phyloP scores from a whole-genome alignment of 2,113 vertebrate genomes.

The Panthera leo region DNA sequence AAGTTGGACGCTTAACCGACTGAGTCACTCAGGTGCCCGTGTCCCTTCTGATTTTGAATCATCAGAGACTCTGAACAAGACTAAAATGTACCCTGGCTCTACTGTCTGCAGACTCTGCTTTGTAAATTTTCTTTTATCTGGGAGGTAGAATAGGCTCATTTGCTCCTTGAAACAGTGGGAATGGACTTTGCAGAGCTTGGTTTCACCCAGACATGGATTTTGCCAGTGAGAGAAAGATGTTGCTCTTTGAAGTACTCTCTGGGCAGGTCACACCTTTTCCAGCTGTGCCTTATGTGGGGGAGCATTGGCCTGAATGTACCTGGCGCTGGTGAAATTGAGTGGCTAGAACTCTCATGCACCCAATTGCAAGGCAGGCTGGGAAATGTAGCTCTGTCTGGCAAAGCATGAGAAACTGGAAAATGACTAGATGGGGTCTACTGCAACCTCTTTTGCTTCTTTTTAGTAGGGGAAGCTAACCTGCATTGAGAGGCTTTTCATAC shows the following conservation, averaged over 20 bases:
- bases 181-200: not conserved
- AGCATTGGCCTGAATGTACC: not conserved
- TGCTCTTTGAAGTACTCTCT: not conserved
- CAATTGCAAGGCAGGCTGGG: not conserved
- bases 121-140: not conserved
- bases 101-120: not conserved
- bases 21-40: not conserved
- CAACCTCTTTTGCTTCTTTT: not conserved
- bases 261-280: not conserved
- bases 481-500: not conserved
- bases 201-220: not conserved
- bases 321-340: not conserved
- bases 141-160: not conserved
- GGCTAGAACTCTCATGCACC: not conserved
- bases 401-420: not conserved
- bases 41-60: constrained; percentile 50
- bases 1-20: no score
- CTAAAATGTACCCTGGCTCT: not conserved
- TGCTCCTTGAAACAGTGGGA: not conserved
- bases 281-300: not conserved
- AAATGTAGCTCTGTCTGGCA: not conserved
- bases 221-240: not conserved
- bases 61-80: not conserved
- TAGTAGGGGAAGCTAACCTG: not conserved
- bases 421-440: not conserved